Evolutionary conservation across 1,140 invertebrate genomes (phyloP), one percentile per base, ranked within the genome.

Genomic region (Papilio xuthus): DNA sequence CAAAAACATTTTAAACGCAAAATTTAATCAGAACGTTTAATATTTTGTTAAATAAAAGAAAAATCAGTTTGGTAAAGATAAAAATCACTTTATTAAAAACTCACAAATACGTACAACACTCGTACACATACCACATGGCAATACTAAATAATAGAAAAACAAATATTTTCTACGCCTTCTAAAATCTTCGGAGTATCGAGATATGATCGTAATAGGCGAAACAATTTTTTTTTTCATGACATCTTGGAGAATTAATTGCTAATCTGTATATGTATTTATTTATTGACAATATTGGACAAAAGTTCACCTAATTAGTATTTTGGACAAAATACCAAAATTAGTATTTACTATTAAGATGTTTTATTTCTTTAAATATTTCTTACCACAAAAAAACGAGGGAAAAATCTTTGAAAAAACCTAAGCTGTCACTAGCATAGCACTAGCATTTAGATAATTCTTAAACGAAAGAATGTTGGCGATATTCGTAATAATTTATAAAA

Each of bases 71-170:
- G 72, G 47, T 87, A 85, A 86, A 86, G 72, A 83, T 89, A 86
- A 86, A 89, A 89, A 89, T 85, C 81, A 84, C 81, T 87, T 84
- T 86, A 85, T 87, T 86, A 83, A 86, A 87, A 84, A 88, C 86
- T 86, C 86, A 82, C 83, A 82, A 75, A 83, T 78, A 82, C 81
- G 82, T 85, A 85, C 82, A 85, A 81, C 84, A 86, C 82, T 84
- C 86, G 79, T 80, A 81, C 70, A 72, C 70, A 47, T 26, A 60
- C 23, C 56, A 60, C 23, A 60, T 60, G 56, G 56, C 23, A 60
- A 60, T 26, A 77, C 79, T 80, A 77, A 77, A 77, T 60, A 72
- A 71, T 23, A 13, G 23, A 60, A 60, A 23, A 2, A 60, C 0
- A 26, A 23, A 0, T n/a, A 53, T 53, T 60, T 13, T 60, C 56